phyloP scores from a whole-genome alignment of 2,797 vertebrate genomes.

The Perodicticus potto region DNA sequence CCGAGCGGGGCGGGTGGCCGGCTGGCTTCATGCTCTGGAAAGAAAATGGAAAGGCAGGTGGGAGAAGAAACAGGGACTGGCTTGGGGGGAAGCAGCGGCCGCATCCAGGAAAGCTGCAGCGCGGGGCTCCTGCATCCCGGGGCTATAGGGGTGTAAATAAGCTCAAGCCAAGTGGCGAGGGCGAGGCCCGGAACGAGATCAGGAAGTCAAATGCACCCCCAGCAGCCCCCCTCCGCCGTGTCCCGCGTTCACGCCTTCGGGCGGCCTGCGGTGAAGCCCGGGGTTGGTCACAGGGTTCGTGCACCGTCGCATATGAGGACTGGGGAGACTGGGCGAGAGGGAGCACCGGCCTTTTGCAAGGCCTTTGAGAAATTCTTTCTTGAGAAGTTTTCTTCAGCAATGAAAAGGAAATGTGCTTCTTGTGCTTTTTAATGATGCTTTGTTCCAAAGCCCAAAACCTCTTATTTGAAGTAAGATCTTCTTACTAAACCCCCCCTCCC shows the following conservation, averaged over 20 bases:
- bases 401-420: neutral
- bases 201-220: neutral
- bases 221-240: too few relatives aligned
- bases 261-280: neutral
- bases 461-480: neutral
- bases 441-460: neutral
- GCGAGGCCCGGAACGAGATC: neutral
- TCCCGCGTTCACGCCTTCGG: neutral
- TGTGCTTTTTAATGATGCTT: neutral
- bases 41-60: neutral
- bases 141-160: fast-evolving
- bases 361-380: neutral
- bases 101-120: neutral
- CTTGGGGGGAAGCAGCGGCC: neutral
- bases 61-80: neutral
- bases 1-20: fast-evolving
- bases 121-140: fast-evolving
- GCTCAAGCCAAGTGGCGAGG: neutral
- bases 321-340: too few relatives aligned
- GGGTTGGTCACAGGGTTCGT: neutral
- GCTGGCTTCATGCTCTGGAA: neutral
- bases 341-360: neutral
- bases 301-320: neutral
- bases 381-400: neutral
- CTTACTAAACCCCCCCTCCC: neutral